phyloP scores from a whole-genome alignment of 2,797 vertebrate genomes.

The Cossypha polioptera region DNA sequence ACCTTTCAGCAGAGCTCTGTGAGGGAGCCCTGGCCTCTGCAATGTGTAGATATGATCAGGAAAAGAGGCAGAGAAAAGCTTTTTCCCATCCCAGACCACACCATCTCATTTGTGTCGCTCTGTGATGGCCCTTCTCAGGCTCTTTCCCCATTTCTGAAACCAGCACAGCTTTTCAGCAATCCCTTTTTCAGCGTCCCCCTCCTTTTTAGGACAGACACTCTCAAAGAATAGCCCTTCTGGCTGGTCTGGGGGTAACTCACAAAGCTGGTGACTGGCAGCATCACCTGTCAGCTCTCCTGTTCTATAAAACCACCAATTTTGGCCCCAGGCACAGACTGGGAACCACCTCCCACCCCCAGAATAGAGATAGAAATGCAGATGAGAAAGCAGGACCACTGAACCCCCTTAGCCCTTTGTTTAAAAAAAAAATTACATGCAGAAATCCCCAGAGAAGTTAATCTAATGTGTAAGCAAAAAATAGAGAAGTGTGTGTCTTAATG shows the following conservation, averaged over 20 bases:
- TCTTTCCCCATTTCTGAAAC: background rate
- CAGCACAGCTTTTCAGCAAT: background rate
- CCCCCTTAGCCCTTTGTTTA: background rate
- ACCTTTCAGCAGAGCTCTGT: slow-evolving; percentile 43
- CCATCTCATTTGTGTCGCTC: background rate
- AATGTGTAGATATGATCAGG: background rate
- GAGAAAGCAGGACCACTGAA: background rate
- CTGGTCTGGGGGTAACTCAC: background rate
- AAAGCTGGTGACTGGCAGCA: background rate
- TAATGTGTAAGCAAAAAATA: background rate
- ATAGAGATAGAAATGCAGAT: background rate
- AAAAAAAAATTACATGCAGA: background rate
- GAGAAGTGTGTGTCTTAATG: background rate
- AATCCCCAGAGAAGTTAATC: background rate
- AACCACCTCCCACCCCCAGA: background rate
- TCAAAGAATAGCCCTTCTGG: background rate
- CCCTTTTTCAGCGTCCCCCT: background rate
- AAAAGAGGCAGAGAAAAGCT: background rate
- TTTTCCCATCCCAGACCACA: background rate
- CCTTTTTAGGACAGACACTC: background rate
- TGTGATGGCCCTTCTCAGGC: background rate
- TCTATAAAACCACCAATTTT: background rate
- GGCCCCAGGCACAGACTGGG: rapidly evolving
- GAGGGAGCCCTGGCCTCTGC: background rate
- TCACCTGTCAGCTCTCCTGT: background rate